A percentile compares a stretch with the other conserved stretches of the same genome.
phyloP scores from a whole-genome alignment of 2,888 invertebrate species.

The Synergus umbraculus region DNA sequence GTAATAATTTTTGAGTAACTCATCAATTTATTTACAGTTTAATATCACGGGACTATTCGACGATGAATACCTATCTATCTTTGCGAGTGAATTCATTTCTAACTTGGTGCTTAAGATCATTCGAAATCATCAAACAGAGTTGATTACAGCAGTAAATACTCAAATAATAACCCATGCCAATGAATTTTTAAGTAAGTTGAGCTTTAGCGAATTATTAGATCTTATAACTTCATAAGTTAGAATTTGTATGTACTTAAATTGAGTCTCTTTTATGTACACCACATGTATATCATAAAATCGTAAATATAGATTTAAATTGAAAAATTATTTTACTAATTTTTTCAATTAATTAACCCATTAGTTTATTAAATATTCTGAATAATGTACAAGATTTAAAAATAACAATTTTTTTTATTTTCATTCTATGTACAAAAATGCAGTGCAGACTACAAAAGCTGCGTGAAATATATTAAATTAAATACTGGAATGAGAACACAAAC shows the following conservation, averaged over 20 bases:
- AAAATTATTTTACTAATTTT: too few species aligned
- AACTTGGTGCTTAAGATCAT: constrained; percentile 58
- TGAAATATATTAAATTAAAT: not conserved
- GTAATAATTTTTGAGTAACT: not conserved
- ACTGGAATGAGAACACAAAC: not conserved
- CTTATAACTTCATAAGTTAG: constrained; percentile 51
- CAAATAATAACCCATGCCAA: constrained; percentile 41
- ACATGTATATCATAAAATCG: not conserved
- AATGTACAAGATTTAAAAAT: not conserved
- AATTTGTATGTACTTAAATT: not conserved
- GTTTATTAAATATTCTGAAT: not conserved
- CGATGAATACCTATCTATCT: constrained; percentile 58
- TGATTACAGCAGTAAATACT: constrained; percentile 42
- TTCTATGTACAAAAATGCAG: constrained; percentile 4
- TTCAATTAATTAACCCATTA: too few species aligned
- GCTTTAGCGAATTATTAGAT: constrained; percentile 49
- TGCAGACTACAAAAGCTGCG: not conserved
- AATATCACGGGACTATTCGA: constrained; percentile 60
- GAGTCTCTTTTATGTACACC: not conserved
- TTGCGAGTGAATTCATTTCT: constrained; percentile 57
- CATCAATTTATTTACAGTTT: constrained; percentile 45
- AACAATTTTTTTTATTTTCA: constrained; percentile 19
- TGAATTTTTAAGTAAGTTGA: constrained; percentile 48
- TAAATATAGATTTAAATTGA: too few species aligned
- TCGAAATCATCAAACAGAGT: constrained; percentile 55